Evolutionary conservation across 2,113 vertebrate genomes (phyloP).

Genomic region (Lutjanus erythropterus): DNA sequence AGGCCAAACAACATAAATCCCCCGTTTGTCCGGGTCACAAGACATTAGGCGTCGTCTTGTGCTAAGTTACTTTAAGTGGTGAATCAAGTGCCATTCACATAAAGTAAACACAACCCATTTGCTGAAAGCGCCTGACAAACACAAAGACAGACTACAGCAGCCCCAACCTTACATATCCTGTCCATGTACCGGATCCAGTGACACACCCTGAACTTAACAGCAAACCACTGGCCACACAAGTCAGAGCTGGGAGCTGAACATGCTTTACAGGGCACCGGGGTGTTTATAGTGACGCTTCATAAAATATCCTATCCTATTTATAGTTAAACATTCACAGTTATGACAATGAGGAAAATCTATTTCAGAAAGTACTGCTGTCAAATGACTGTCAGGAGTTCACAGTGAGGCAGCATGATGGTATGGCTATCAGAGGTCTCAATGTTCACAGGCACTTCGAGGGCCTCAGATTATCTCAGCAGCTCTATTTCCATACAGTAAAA

Average conservation of each 20-base stretch:
- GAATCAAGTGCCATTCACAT: neutral
- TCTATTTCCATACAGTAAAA: slow-evolving; percentile 33
- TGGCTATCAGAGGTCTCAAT: neutral
- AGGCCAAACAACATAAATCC: neutral
- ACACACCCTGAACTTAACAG: slow-evolving; percentile 59
- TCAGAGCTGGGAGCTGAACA: neutral
- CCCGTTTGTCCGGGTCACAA: neutral
- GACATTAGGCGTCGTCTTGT: neutral
- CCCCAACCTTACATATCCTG: slow-evolving; percentile 56
- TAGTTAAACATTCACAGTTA: neutral
- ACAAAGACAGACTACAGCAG: neutral
- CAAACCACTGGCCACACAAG: slow-evolving; percentile 26
- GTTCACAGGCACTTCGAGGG: neutral
- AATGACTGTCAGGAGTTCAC: slow-evolving; percentile 5
- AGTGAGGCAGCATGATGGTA: neutral
- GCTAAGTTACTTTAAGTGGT: neutral
- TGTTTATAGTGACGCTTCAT: neutral
- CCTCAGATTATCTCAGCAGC: slow-evolving; percentile 9
- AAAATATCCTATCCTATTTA: neutral
- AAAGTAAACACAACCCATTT: slow-evolving; percentile 44
- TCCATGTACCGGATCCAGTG: slow-evolving; percentile 48
- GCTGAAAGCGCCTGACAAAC: slow-evolving; percentile 12
- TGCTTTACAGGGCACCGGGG: neutral
- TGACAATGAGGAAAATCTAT: neutral
- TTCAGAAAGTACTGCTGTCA: neutral